Base-by-base conservation (phyloP, 37 sponge, comb jelly and placozoan genomes). In the Eunapius fragilis region DNA sequence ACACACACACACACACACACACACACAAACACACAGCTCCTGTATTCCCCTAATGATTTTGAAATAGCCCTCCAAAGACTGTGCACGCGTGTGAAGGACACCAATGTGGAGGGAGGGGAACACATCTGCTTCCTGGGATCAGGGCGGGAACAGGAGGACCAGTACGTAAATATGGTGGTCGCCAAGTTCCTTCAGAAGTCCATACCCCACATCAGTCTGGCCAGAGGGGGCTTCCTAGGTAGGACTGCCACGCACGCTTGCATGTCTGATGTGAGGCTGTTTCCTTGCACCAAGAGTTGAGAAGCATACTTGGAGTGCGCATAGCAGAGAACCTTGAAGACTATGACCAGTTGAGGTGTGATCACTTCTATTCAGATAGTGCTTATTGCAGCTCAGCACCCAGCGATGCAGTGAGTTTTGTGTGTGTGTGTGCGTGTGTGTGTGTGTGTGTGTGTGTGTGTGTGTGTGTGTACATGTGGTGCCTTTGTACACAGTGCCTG, bases 121-220 rank as follows among this genome's bases (percentile, higher is more conserved):
- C 91, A 97, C 77, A 76, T 95, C 71, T 98, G 98, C 74, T 98
- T 95, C 80, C 86, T 98, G 69, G 93, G 98, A 68, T 86, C 91
- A n/a, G 96, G 96, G 11, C 69, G 96, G 35, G 94, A 93, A 50
- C 87, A 92, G 74, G 98, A 98, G 78, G 98, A 98, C 90, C 98
- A 95, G 74, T 89, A 89, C 67, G 80, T 93, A 19, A 89, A 95
- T 81, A 98, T 98, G 98, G 94, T 98, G 25, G 89, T 98, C 13
- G 94, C 98, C 26, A 91, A 95, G 80, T 95, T 98, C 91, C 94
- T 98, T 9, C 98, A 95, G 87, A 90, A 87, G 37, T 79, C 81
- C 28, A 80, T 79, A 28, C 90, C 91, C 47, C 91, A 94, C 67
- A 81, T 96, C 75, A 96, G 96, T 30, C 25, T 93, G 74, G 92